Base-by-base conservation (phyloP, 2,797 vertebrate species). In the Yasuhikotakia modesta region DNA sequence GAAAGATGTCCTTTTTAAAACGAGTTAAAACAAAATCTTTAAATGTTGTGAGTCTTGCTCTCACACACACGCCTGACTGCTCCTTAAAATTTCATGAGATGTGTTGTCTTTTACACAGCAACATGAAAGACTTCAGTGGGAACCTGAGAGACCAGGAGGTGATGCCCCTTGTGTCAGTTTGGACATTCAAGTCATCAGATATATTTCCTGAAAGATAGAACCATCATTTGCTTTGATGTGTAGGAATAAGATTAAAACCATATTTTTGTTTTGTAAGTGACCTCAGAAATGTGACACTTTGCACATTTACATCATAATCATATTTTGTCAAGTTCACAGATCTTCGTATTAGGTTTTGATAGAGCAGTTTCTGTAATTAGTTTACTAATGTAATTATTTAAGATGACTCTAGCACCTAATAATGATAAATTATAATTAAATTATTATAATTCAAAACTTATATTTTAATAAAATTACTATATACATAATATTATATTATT, bases 81-180 rank as follows among this genome's bases (percentile, higher is more conserved):
- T 82, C 68, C 39, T 43, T 82, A 75, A 73, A 70, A 80, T 85
- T 85, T 85, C 66, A 86, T 73, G 76, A 80, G 80, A 84, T 53
- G 77, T 53, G 7, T 67, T 79, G 22, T 66, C 63, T 84, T 85
- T 85, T 45, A 82, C 68, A 32, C 63, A 74, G 79, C 74, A 67
- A 86, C 86, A 89, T 90, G 84, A 90, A 89, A 90, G 85, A 85
- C 87, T 89, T 89, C 88, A 87, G 87, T 86, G 86, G 82, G 73
- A 88, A 83, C 60, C 84, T 73, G 84, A 50, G 43, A 83, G 83
- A 89, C 83, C 74, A 69, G 39, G 71, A 73, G 84, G 76, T 80
- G 80, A 76, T 86, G 88, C 78, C 84, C 84, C 83, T 84, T 85
- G 81, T 86, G 87, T 64, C n/a, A 58, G 67, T 81, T 82, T 67